phyloP scores from a whole-genome alignment of 2,113 vertebrate species.

The Odontophorus gujanensis region DNA sequence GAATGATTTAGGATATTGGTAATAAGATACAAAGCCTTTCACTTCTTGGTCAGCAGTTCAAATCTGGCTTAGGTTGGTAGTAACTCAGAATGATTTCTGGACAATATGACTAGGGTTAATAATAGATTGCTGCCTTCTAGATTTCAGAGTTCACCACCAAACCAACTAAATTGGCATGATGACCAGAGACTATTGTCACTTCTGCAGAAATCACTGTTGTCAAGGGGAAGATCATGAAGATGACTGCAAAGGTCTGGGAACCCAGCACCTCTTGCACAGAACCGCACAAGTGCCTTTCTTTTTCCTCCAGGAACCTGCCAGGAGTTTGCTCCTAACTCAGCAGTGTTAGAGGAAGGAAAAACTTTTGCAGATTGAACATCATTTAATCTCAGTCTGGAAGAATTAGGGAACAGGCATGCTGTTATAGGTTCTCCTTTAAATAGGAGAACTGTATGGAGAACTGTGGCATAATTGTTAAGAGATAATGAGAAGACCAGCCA shows the following conservation, averaged over 20 bases:
- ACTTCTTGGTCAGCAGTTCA: slow-evolving; percentile 65
- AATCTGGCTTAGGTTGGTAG: slow-evolving; percentile 16
- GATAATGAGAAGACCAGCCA: accelerated
- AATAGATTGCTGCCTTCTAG: not conserved
- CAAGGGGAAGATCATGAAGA: not conserved
- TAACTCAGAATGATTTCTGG: slow-evolving; percentile 32
- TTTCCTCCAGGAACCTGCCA: not conserved
- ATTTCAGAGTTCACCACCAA: not conserved
- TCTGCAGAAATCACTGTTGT: not conserved
- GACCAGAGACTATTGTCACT: not conserved
- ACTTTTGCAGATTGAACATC: not conserved
- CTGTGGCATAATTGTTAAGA: not conserved
- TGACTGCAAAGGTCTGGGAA: not conserved
- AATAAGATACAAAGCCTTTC: slow-evolving; percentile 63
- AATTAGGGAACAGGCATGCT: not conserved
- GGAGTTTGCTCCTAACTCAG: not conserved
- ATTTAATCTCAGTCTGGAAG: accelerated
- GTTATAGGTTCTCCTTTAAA: not conserved
- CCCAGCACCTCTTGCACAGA: not conserved
- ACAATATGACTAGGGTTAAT: not conserved
- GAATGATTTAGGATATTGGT: slow-evolving; percentile 67
- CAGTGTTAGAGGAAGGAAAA: not conserved
- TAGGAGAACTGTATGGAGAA: not conserved
- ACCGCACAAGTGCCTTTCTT: not conserved
- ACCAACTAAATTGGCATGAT: not conserved